Evolutionary conservation across 2,888 invertebrate species (phyloP), one percentile per base, ranked within the genome.

Genomic region (Gastracanthus pulcherrimus): DNA sequence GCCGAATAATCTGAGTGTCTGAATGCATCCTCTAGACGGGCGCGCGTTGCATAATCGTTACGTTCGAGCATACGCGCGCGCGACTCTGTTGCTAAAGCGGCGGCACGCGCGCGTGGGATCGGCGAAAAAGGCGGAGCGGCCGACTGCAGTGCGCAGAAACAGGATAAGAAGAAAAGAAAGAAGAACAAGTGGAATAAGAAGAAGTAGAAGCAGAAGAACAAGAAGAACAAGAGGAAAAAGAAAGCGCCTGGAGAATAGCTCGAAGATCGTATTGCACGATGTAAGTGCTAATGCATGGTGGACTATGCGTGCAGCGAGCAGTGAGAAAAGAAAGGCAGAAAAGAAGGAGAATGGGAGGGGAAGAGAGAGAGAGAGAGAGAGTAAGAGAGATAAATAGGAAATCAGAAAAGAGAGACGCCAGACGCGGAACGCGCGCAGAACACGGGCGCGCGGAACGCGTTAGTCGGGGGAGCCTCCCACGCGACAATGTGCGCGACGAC

Each of bases 401-500:
- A 67, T 58, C 38, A 70, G 51, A 76, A 34, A 64, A 16, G 29
- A 11, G n/a, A 1, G 36, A 11, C n/a, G 29, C 41, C 36, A 34
- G n/a, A 11, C 7, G 31, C 4, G 38, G 29, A 26, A 29, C n/a
- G 34, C 60, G 29, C 26, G 9, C 13, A 9, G 36, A 45, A 3
- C 3, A 45, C 11, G 45, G 45, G 45, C 45, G 38, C 16, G 29
- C 34, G 29, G 7, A 38, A 31, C 70, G 34, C 55, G 36, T 11
- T 11, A 45, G 45, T 11, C n/a, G n/a, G 45, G 66, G 29, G 23
- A 64, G 29, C 45, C 62, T 76, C 77, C 81, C 82, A 79, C 70
- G 70, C 76, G 76, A 71, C 60, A 64, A 64, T 71, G 19, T 70
- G 79, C 70, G 34, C 58, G 58, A 23, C 69, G 41, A 48, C 41